Conservation (phyloP, 1,140 invertebrate genomes). For the Hydropsyche tenuis region DNA sequence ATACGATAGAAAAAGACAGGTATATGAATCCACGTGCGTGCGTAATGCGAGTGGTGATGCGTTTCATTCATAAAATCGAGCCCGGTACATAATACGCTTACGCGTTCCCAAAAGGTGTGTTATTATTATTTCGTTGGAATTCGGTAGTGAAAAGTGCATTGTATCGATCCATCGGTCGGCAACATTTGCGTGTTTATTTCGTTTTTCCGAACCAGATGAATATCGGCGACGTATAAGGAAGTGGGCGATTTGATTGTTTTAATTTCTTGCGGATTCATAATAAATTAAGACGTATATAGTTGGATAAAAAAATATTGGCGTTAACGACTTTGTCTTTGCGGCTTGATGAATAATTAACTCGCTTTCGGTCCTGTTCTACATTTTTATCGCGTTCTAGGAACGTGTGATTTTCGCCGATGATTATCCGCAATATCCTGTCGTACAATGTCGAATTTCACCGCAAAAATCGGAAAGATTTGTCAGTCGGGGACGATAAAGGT, state of each 20-base stretch:
- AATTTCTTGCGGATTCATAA: no score
- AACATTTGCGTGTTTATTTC: constrained; percentile 16
- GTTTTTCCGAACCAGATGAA: neutral
- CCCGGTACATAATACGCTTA: constrained; percentile 19
- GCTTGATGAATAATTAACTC: no score
- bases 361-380: constrained; percentile 6
- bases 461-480: no score
- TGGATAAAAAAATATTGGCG: neutral
- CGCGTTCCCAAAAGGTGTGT: constrained; percentile 30
- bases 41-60: constrained; percentile 26
- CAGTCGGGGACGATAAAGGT: no score
- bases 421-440: constrained; percentile 7
- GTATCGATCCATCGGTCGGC: neutral
- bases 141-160: constrained; percentile 26
- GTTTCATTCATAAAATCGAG: constrained; percentile 48
- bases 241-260: no score
- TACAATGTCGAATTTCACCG: neutral
- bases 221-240: no score
- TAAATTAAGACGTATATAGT: neutral
- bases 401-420: neutral
- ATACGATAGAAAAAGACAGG: neutral
- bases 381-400: neutral
- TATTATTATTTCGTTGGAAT: constrained; percentile 43
- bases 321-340: neutral
- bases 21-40: constrained; percentile 9